phyloP scores from a whole-genome alignment of 2,113 vertebrate species.

The Cyanoramphus novaezelandiae region DNA sequence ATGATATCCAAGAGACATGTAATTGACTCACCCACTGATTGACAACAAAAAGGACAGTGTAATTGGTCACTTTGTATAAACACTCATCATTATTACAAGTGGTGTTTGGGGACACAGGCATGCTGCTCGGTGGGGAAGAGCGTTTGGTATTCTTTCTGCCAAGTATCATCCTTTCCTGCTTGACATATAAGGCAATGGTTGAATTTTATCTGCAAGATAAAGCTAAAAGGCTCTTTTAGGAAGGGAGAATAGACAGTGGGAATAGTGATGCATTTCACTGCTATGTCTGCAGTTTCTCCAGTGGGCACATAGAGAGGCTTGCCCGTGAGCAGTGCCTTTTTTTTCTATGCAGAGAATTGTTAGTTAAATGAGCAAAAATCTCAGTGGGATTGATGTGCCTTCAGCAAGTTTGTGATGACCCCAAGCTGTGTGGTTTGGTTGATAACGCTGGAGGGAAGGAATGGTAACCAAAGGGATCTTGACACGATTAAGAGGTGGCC shows the following conservation, averaged over 20 bases:
- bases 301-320: background rate
- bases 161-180: background rate
- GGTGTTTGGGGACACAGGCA: background rate
- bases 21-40: slow-evolving; percentile 47
- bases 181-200: background rate
- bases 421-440: background rate
- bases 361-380: background rate
- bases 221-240: background rate
- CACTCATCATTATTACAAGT: background rate
- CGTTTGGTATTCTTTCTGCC: background rate
- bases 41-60: slow-evolving; percentile 37
- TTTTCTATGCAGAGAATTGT: background rate
- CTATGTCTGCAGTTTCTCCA: background rate
- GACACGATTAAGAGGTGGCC: background rate
- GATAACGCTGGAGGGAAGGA: background rate
- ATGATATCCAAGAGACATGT: background rate
- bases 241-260: background rate
- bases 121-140: background rate
- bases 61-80: slow-evolving; percentile 49
- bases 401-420: background rate
- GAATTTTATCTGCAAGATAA: slow-evolving; percentile 15
- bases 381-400: background rate
- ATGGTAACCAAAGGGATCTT: background rate
- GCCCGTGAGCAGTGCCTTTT: background rate
- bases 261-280: background rate